Conservation (phyloP, 1,140 invertebrate species). For the Palaemon carinicauda region DNA sequence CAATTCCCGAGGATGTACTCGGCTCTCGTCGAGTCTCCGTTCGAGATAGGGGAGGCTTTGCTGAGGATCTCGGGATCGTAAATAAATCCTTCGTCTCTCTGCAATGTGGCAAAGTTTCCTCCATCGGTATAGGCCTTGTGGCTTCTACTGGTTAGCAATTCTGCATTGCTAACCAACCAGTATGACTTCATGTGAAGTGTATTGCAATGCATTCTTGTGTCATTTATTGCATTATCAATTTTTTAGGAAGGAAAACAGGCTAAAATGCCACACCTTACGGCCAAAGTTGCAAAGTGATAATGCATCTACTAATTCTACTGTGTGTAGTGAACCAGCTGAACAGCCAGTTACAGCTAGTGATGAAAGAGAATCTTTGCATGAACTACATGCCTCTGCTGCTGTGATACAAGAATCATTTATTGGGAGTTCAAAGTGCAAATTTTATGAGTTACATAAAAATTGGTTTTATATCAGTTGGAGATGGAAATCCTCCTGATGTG, state of each 20-base stretch:
- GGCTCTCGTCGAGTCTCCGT: too few species aligned
- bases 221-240: neutral
- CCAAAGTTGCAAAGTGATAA: too few species aligned
- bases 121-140: too few species aligned
- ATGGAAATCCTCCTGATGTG: slow-evolving; percentile 31
- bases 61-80: too few species aligned
- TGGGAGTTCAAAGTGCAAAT: slow-evolving; percentile 7
- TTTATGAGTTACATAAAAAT: slow-evolving; percentile 25
- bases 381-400: slow-evolving; percentile 1
- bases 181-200: neutral
- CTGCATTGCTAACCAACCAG: too few species aligned
- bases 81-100: too few species aligned
- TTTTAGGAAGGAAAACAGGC: neutral
- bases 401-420: neutral
- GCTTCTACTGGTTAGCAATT: too few species aligned
- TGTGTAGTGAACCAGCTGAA: neutral
- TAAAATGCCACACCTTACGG: slow-evolving; percentile 18
- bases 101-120: too few species aligned
- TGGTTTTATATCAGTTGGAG: too few species aligned
- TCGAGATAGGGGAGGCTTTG: too few species aligned
- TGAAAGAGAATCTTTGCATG: too few species aligned
- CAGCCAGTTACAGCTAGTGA: neutral
- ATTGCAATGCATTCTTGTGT: neutral
- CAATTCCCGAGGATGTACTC: too few species aligned
- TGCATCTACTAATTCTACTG: neutral